Percentiles rank a stretch among this genome's conserved stretches.
phyloP scores from a whole-genome alignment of 2,113 vertebrate species.

The Egretta garzetta region DNA sequence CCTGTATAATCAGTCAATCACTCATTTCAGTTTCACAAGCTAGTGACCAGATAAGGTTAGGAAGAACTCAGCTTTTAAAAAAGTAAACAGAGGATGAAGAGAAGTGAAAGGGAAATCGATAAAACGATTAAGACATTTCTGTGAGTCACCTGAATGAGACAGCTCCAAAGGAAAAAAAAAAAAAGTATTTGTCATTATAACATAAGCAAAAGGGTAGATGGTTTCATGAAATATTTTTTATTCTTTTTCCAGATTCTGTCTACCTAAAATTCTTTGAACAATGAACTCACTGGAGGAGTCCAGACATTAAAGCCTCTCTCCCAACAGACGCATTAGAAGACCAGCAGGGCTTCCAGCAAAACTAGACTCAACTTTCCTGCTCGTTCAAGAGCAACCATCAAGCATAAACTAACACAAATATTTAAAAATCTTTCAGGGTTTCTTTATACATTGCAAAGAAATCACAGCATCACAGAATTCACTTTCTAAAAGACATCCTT shows the following conservation, averaged over 20 bases:
- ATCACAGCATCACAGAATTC: neutral
- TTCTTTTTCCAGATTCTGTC: neutral
- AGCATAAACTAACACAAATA: neutral
- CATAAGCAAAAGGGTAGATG: neutral
- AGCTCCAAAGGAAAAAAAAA: neutral
- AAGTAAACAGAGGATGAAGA: neutral
- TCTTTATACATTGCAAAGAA: neutral
- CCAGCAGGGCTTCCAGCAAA: neutral
- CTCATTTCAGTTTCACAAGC: neutral
- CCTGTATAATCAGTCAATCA: neutral
- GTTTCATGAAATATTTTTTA: neutral
- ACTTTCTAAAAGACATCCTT: neutral
- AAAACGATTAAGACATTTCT: neutral
- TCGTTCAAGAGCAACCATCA: neutral
- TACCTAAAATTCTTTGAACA: neutral
- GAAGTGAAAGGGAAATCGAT: neutral
- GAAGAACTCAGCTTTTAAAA: neutral
- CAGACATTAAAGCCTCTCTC: neutral
- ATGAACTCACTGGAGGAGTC: neutral
- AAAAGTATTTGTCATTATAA: neutral
- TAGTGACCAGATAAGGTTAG: neutral
- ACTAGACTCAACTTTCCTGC: neutral
- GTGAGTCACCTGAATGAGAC: neutral
- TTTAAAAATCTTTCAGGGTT: neutral
- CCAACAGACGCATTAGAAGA: neutral